A percentile compares a stretch with the other conserved stretches of the same genome.
These are phyloP conservation scores for Centropristis striata DNA, from an alignment of 2,113 vertebrate genomes.

Conservation along the genomic window DNA sequence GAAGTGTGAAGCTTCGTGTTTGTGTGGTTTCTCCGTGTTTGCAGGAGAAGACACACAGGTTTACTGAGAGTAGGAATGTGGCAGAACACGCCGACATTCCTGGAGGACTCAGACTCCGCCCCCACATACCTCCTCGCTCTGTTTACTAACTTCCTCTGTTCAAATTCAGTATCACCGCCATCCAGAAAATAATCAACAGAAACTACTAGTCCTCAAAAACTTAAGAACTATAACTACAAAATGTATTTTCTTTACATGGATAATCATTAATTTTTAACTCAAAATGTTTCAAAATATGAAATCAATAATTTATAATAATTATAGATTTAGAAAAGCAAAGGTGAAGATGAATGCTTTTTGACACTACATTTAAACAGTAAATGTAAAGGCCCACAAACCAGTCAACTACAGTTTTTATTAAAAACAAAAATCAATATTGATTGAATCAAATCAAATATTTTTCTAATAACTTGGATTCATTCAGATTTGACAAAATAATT, in stretches of 20 bases:
- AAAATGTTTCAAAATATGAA: too few species aligned
- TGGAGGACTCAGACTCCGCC: conserved; percentile 53
- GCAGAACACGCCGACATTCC: conserved; percentile 72
- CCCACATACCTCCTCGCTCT: conserved; percentile 48
- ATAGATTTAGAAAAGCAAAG: neutral
- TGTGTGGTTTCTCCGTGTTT: conserved; percentile 5
- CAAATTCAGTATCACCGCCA: conserved; percentile 14
- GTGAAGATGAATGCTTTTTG: neutral
- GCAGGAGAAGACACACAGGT: conserved; percentile 22
- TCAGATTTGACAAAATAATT: neutral
- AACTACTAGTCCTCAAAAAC: neutral
- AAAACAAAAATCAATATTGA: neutral
- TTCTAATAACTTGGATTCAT: too few species aligned
- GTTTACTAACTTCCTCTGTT: conserved; percentile 29
- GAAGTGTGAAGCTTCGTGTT: neutral
- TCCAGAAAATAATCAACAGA: neutral
- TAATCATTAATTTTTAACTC: neutral
- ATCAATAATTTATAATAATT: too few species aligned
- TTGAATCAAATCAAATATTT: too few species aligned
- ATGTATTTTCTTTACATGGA: neutral
- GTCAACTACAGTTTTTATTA: too few species aligned
- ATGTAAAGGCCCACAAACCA: neutral
- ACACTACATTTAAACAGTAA: neutral
- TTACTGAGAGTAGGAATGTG: conserved; percentile 67
- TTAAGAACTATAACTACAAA: neutral